phyloP scores from a whole-genome alignment of 2,888 invertebrate genomes.

The Lymantria monacha region DNA sequence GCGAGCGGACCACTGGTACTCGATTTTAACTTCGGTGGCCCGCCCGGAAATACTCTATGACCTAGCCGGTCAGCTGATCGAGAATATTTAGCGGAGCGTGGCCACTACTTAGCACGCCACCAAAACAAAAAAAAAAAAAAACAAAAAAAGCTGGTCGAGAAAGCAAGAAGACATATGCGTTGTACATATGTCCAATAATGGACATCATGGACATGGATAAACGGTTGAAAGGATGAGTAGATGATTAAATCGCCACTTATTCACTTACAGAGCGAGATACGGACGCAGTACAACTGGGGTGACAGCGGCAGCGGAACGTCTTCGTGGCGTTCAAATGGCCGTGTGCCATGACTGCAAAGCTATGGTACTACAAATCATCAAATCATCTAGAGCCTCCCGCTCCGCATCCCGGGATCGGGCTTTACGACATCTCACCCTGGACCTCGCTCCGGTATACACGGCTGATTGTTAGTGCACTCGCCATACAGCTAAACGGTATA shows the following conservation, averaged over 20 bases:
- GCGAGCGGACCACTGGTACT: no score
- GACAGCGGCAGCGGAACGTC: constrained; percentile 82
- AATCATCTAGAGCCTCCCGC: constrained; percentile 91
- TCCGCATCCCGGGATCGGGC: constrained; percentile 92
- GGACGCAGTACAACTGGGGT: constrained; percentile 83
- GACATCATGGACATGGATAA: no score
- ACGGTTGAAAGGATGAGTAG: no score
- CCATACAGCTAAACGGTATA: constrained; percentile 6
- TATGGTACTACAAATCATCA: constrained; percentile 96
- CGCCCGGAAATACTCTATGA: no score
- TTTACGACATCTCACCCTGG: constrained; percentile 90
- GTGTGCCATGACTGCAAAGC: constrained; percentile 97
- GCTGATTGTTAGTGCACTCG: constrained; percentile 59
- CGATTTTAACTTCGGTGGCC: no score
- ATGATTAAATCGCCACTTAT: not conserved
- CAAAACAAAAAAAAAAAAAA: no score
- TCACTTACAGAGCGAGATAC: constrained; percentile 80
- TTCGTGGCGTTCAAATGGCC: constrained; percentile 91
- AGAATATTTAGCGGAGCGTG: no score
- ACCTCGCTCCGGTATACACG: constrained; percentile 91
- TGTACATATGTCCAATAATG: no score
- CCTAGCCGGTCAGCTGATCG: no score
- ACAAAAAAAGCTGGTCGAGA: no score
- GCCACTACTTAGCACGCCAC: no score
- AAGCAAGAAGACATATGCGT: no score